phyloP scores from a whole-genome alignment of 2,888 invertebrate genomes.

The Agapetus fuscipes region DNA sequence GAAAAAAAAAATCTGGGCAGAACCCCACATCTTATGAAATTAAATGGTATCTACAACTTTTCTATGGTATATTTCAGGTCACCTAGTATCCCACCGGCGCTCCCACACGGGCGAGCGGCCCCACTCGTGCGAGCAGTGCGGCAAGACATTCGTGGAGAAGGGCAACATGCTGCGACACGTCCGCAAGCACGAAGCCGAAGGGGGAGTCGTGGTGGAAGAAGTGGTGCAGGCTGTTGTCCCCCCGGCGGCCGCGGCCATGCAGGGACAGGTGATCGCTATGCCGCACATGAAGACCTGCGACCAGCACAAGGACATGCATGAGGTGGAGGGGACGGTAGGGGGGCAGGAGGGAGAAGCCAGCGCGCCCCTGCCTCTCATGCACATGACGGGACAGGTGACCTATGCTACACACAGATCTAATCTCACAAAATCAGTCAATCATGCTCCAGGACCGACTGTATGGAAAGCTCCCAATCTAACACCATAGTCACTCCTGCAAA shows the following conservation, averaged over 20 bases:
- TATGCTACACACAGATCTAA: no score
- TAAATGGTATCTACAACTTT: no score
- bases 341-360: constrained; percentile 25
- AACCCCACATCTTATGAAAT: no score
- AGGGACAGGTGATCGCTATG: constrained; percentile 23
- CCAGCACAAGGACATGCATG: neutral
- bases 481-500: no score
- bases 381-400: constrained; percentile 39
- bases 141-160: constrained; percentile 70
- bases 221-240: constrained; percentile 27
- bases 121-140: constrained; percentile 60
- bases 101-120: constrained; percentile 51
- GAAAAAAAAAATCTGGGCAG: no score
- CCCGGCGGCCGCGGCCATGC: constrained; percentile 33
- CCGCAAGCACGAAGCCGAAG: constrained; percentile 51
- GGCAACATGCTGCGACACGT: constrained; percentile 69
- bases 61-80: no score
- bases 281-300: constrained; percentile 27
- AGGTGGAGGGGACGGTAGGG: neutral
- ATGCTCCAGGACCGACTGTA: no score
- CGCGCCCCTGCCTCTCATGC: constrained; percentile 30
- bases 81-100: constrained; percentile 61
- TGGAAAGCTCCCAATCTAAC: no score
- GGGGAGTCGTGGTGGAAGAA: constrained; percentile 26
- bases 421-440: no score